Evolutionary conservation across 2,113 vertebrate species (phyloP), one percentile per base, ranked within the genome.

Genomic region (Chrysemys picta): DNA sequence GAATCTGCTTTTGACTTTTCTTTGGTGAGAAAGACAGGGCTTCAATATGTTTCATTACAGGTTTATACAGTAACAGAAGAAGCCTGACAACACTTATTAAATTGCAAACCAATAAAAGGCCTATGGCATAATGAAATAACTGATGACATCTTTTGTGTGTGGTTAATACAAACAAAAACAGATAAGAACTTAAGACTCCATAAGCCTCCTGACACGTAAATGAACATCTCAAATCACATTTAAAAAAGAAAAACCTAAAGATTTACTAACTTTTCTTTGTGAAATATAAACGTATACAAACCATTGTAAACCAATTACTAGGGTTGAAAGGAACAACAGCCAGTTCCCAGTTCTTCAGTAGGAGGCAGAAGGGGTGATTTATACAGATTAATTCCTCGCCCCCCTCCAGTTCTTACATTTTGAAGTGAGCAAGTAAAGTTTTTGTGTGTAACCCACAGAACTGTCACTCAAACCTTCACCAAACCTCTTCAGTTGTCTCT

Each of bases 61-160:
- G 7, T 84, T 89, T 91, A 31, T 16, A 75, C 54, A 90, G 6
- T 31, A 92, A 42, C 11, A 85, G 84, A 83, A 76, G 29, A 82
- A 89, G 62, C 25, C 52, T 76, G 52, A 42, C 19, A 50, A 45
- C n/a, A 29, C 13, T 82, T 76, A 27, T 83, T 59, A 19, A 88
- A 35, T 59, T 84, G 75, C 45, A 90, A 49, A 22, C 22, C 50
- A 89, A 88, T 78, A 93, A 85, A 93, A 87, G 52, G 53, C 0
- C 0, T 59, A 29, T 2, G 5, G 85, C 75, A 59, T 52, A 90
- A 80, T 52, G 82, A 87, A 82, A 86, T 35, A 90, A 12, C 2
- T 82, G 86, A 81, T 65, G 83, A 83, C 78, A 92, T 96, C 93
- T 95, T 80, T 62, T n/a, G 14, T 31, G 27, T 54, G 35, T 42